Conservation (phyloP, 1,140 invertebrate species). For the Macrobrachium rosenbergii region DNA sequence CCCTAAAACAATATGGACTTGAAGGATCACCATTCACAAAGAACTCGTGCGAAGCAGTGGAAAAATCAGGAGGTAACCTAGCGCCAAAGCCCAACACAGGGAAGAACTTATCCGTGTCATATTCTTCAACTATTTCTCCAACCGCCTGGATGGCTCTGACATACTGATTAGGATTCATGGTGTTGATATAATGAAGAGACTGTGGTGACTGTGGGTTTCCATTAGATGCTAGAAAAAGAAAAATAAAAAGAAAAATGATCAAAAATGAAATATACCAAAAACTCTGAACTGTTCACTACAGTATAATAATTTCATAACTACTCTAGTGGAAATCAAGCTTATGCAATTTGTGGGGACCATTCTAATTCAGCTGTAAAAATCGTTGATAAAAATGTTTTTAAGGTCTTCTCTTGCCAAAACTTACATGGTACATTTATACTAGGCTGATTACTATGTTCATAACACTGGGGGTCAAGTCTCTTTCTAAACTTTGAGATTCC, state of each 20-base stretch:
- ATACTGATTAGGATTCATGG: constrained; percentile 73
- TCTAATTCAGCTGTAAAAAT: no score
- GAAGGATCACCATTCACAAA: constrained; percentile 74
- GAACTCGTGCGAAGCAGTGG: constrained; percentile 75
- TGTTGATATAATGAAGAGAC: constrained; percentile 76
- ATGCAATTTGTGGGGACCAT: no score
- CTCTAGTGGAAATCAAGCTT: no score
- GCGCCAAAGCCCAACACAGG: constrained; percentile 77
- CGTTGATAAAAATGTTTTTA: no score
- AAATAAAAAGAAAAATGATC: background rate
- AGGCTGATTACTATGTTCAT: no score
- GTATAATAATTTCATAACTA: background rate
- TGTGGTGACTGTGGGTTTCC: constrained; percentile 74
- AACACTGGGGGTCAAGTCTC: no score
- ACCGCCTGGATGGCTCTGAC: constrained; percentile 76
- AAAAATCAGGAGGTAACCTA: constrained; percentile 72
- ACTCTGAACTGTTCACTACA: background rate
- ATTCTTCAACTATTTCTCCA: constrained; percentile 79
- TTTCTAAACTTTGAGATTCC: no score
- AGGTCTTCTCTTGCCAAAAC: no score
- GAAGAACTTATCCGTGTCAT: constrained; percentile 75
- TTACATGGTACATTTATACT: no score
- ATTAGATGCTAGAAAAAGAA: constrained; percentile 76
- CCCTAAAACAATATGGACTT: constrained; percentile 74
- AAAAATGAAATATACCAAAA: background rate